Evolutionary conservation across 2,113 vertebrate genomes (phyloP), one percentile per base, ranked within the genome.

Genomic region (Hystrix brachyura): DNA sequence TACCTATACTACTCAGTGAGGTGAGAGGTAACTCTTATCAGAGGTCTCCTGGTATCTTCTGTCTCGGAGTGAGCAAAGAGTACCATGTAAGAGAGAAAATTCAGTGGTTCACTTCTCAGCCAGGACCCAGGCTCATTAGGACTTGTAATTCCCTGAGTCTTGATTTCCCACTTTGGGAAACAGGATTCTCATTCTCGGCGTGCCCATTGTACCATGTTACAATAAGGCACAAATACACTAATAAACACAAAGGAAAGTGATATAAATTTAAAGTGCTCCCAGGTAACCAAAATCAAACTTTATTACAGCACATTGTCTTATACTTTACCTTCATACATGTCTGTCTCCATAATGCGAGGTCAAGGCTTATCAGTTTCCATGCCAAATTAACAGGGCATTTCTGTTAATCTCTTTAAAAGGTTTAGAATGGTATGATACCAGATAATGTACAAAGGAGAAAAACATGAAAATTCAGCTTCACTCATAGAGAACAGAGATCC

Each of bases 301-400:
- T 3, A 65, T n/a, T 25, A 0, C 34, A 53, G 53, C 19, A 76
- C 4, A 48, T 88, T 74, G 13, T 43, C 46, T 53, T n/a, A 53
- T 76, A 60, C 88, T 80, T 85, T 72, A 81, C 34, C 34, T 64
- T 76, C 57, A 67, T 53, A 59, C 25, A 18, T 59, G 14, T 38
- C 10, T 59, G 15, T 95, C 83, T 95, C 25, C 43, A 32, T 83
- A 91, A 85, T 32, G 10, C 67, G 67, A 95, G 27, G 18, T 12
- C 15, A 12, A 29, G 4, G 14, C 2, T 87, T 32, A 27, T 64
- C 51, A 72, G 25, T 85, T 53, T 74, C 64, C 4, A 23, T 27
- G 48, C 13, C 82, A 64, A 81, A 92, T 94, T 95, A 93, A 83
- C 60, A 94, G 29, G 13, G 1, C 14, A 43, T 57, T 60, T 81